Conservation (phyloP, 2,797 vertebrate species). For the Propithecus deckenii region DNA sequence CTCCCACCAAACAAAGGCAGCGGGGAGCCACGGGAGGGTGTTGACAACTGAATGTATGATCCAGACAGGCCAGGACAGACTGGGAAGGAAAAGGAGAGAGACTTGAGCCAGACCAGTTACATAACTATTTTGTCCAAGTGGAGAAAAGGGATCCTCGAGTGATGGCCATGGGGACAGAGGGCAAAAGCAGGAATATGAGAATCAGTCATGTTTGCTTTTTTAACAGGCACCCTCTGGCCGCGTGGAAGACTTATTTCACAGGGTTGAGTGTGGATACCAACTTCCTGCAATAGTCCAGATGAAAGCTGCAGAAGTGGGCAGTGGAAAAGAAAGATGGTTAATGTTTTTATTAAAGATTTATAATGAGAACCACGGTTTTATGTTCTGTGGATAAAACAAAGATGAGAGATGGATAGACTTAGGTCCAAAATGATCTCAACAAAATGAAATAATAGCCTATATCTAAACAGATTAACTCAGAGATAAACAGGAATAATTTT, state of each 20-base stretch:
- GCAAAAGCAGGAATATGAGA: background rate
- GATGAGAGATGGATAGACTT: background rate
- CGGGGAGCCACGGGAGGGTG: background rate
- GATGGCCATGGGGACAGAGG: background rate
- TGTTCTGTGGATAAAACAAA: background rate
- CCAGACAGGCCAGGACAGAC: background rate
- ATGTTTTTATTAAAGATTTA: background rate
- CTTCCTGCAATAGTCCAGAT: background rate
- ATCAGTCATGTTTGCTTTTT: background rate
- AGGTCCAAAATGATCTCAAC: background rate
- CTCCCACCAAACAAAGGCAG: background rate
- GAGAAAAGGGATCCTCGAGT: background rate
- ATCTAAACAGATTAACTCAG: background rate
- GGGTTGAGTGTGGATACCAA: background rate
- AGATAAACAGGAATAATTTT: background rate
- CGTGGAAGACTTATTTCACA: background rate
- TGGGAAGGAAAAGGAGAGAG: background rate
- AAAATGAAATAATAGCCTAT: background rate
- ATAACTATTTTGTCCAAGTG: background rate
- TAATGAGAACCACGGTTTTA: background rate
- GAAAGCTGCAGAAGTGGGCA: background rate
- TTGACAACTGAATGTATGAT: background rate
- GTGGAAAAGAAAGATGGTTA: background rate
- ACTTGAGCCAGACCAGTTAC: background rate
- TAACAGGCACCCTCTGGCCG: background rate